Evolutionary conservation across 2,797 vertebrate species (phyloP), one percentile per base, ranked within the genome.

Genomic region (Holocentrus rufus): DNA sequence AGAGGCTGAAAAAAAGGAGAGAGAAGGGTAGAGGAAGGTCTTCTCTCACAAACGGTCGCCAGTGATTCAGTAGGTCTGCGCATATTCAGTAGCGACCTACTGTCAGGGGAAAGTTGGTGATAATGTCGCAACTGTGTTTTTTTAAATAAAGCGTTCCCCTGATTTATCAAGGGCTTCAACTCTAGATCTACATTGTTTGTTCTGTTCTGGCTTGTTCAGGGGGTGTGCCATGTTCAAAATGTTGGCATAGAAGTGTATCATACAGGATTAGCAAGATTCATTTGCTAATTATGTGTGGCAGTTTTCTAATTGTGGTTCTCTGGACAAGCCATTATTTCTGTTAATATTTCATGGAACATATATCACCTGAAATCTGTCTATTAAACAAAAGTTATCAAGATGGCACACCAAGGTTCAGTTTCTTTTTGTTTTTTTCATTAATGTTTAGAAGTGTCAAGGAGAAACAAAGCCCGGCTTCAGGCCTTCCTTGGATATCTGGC

Each of bases 141-240:
- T 76, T 70, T 85, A 67, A 39, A 56, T 47, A 64, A 72, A 56
- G 55, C 58, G 60, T 79, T 70, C 72, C 80, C 65, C 76, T 74
- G 80, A 86, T 83, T 81, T 74, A 76, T 65, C 49, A 87, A 87
- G 86, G 84, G 88, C 87, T 89, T 90, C 79, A 79, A 87, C 80
- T 85, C 55, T 65, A 78, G 42, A 81, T 69, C 76, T 72, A 68
- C 77, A 61, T 83, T 74, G 55, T 86, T 50, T 25, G 23, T 57
- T 80, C 71, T 60, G 70, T 80, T 84, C 62, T 81, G 81, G 69
- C 63, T 72, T 79, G 76, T 78, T 88, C 59, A 76, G 73, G 8
- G 8, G 17, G 72, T 42, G 30, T 36, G 31, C 60, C 34, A 56
- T n/a, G n/a, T 36, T 63, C 14, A 25, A 30, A 44, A 30, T 15